Percentiles rank a stretch among this genome's conserved stretches.
Conservation (phyloP, 2,797 vertebrate species). For the Nasua narica region DNA sequence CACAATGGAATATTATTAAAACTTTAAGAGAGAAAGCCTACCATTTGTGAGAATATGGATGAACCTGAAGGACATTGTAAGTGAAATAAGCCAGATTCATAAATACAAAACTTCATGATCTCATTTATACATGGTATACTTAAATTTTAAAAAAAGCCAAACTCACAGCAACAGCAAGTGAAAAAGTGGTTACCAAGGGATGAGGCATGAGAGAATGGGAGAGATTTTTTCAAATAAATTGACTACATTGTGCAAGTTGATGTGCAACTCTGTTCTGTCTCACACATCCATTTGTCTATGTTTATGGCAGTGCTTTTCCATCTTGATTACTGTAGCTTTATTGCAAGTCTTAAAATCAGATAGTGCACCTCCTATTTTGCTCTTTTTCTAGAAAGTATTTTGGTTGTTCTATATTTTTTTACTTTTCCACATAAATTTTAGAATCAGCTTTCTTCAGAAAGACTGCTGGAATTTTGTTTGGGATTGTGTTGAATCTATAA, state of each 20-base stretch:
- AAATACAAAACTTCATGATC: background rate
- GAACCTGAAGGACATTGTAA: background rate
- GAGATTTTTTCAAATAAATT: background rate
- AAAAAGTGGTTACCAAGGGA: background rate
- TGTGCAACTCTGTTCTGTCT: background rate
- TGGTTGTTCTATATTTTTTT: background rate
- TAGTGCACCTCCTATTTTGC: background rate
- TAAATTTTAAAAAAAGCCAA: background rate
- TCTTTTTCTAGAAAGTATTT: background rate
- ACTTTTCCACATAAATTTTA: background rate
- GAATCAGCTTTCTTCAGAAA: background rate
- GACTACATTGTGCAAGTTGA: background rate
- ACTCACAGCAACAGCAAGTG: background rate
- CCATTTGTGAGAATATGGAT: background rate
- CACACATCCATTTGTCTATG: background rate
- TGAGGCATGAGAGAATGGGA: background rate
- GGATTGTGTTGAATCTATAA: background rate
- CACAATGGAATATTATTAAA: background rate
- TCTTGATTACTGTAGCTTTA: background rate
- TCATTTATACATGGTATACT: background rate
- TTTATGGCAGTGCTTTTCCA: background rate
- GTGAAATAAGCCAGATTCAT: background rate
- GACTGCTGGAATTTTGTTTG: background rate
- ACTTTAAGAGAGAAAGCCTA: background rate
- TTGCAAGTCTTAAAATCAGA: background rate